A percentile compares a stretch with the other conserved stretches of the same genome.
Conservation (phyloP, 2,888 invertebrate species). For the Mythimna ferrago region DNA sequence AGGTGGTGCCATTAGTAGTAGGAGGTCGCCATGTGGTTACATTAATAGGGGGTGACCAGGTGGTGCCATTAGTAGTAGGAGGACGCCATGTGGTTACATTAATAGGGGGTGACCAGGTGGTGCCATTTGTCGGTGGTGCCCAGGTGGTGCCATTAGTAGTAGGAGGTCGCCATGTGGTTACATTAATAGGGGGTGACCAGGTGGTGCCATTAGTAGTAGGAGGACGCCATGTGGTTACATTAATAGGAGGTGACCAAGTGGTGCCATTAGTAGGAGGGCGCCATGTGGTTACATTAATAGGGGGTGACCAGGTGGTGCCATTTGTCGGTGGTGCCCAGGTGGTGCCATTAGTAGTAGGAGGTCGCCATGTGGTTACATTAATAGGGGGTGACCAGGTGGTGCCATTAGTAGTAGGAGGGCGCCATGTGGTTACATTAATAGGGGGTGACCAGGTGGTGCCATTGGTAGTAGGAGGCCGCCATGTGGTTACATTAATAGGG, state of each 20-base stretch:
- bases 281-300: too few species aligned
- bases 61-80: neutral
- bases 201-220: too few species aligned
- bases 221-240: too few species aligned
- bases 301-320: too few species aligned
- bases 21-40: neutral
- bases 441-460: neutral
- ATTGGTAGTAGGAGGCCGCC: neutral
- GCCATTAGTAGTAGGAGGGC: neutral
- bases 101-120: neutral
- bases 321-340: conserved; percentile 1
- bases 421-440: neutral
- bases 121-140: too few species aligned
- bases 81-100: conserved; percentile 2
- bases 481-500: neutral
- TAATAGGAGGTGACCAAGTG: too few species aligned
- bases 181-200: too few species aligned
- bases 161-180: too few species aligned
- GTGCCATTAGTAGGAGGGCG: too few species aligned
- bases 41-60: neutral
- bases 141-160: too few species aligned
- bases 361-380: conserved; percentile 1
- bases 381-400: conserved; percentile 1
- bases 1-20: neutral
- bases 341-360: neutral